Conservation (phyloP, 1,140 invertebrate genomes). For the Sycophaga agraensis region DNA sequence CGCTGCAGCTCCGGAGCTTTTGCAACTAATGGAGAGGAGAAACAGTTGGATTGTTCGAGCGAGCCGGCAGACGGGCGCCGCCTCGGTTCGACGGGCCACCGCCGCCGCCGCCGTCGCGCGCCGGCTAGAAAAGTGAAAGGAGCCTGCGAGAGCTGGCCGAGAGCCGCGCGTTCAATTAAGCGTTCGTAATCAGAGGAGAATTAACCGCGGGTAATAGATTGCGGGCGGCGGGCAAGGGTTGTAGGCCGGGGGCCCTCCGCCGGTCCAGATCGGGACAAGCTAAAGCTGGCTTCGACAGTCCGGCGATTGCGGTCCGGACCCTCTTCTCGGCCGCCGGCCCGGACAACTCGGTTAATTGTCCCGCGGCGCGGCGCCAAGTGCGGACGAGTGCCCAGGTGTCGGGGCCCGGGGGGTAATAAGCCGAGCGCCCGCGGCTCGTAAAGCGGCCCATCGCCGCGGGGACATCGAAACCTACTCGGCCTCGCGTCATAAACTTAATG, state of each 20-base stretch:
- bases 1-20: no score
- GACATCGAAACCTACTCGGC: conserved; percentile 31
- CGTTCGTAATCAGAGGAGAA: conserved; percentile 16
- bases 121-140: no score
- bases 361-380: background rate
- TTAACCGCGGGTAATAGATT: conserved; percentile 24
- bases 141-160: no score
- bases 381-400: background rate
- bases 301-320: conserved; percentile 34
- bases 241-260: conserved; percentile 10
- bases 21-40: no score
- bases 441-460: conserved; percentile 16
- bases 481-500: conserved; percentile 29
- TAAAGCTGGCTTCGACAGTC: conserved; percentile 42
- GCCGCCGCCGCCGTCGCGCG: no score
- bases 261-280: conserved; percentile 9
- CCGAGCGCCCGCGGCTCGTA: conserved; percentile 18
- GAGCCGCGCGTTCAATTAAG: conserved; percentile 8
- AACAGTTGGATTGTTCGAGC: no score
- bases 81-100: no score
- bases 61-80: no score
- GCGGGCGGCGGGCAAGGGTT: background rate
- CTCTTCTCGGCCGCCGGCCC: conserved; percentile 22
- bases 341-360: conserved; percentile 27
- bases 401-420: conserved; percentile 24